A percentile compares a stretch with the other conserved stretches of the same genome.
Evolutionary conservation across 2,888 invertebrate species (phyloP).

Genomic region (Lepidocyrtoides sp.): DNA sequence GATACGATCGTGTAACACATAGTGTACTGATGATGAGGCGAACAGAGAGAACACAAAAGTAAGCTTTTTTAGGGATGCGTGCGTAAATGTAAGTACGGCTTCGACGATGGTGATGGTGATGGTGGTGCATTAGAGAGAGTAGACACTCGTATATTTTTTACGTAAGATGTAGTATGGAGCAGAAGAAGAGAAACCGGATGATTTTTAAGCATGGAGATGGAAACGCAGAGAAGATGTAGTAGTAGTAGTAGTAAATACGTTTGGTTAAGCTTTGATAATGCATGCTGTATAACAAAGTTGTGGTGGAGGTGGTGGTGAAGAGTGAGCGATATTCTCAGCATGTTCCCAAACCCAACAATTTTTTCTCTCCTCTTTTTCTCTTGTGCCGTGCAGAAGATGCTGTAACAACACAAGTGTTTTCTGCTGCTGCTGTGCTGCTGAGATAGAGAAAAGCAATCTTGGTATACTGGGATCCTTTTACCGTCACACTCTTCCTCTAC

Average conservation of each 20-base stretch:
- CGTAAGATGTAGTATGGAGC: background rate
- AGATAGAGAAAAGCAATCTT: conserved; percentile 30
- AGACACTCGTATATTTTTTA: background rate
- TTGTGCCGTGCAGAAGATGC: conserved; percentile 17
- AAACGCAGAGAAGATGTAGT: conserved; percentile 2
- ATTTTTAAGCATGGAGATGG: conserved; percentile 33
- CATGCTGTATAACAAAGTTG: background rate
- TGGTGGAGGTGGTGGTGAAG: conserved; percentile 33
- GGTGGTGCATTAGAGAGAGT: background rate
- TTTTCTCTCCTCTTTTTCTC: background rate
- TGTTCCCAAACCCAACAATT: background rate
- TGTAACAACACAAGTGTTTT: conserved; percentile 30
- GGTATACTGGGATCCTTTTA: conserved; percentile 6
- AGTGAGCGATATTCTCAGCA: conserved; percentile 40
- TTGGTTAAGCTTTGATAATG: conserved; percentile 11
- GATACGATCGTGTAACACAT: conserved; percentile 12
- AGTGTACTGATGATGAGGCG: conserved; percentile 1
- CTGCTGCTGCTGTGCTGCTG: conserved; percentile 20
- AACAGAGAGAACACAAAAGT: conserved; percentile 10
- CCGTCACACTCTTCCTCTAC: conserved; percentile 27
- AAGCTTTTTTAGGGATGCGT: conserved; percentile 47
- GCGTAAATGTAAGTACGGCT: conserved; percentile 31
- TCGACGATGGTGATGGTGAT: background rate
- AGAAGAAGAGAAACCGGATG: conserved; percentile 16
- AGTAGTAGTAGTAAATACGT: background rate